phyloP scores from a whole-genome alignment of 2,888 invertebrate genomes.

The Synanthedon vespiformis region DNA sequence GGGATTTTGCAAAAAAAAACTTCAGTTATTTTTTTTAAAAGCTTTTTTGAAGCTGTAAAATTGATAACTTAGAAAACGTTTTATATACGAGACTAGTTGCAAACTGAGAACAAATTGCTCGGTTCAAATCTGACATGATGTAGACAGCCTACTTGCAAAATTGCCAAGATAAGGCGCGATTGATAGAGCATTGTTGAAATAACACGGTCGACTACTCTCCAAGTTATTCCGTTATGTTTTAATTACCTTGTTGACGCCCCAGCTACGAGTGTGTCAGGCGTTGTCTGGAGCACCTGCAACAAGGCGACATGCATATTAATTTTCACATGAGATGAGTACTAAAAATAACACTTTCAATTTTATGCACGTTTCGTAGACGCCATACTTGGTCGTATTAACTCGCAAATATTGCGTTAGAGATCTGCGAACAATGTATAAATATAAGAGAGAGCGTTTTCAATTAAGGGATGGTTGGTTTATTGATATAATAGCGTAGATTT shows the following conservation, averaged over 20 bases:
- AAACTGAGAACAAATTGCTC: background rate
- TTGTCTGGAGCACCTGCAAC: constrained; percentile 31
- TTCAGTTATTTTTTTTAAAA: too few species aligned
- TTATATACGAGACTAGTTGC: background rate
- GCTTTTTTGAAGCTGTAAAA: too few species aligned
- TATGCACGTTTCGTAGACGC: background rate
- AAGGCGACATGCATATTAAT: constrained; percentile 17
- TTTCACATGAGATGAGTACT: constrained; percentile 1
- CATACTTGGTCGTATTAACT: background rate
- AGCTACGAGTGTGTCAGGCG: constrained; percentile 6
- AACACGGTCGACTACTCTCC: constrained; percentile 14
- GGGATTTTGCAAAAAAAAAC: too few species aligned
- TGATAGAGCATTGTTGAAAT: constrained; percentile 14
- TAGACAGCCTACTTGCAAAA: constrained; percentile 2
- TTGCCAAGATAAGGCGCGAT: constrained; percentile 5
- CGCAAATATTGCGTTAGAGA: background rate
- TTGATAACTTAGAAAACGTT: background rate
- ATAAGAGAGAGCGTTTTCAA: constrained; percentile 16
- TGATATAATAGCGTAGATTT: constrained; percentile 37
- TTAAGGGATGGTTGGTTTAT: constrained; percentile 35
- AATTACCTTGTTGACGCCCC: constrained; percentile 38
- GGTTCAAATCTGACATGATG: background rate
- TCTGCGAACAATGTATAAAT: background rate
- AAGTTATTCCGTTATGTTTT: constrained; percentile 21
- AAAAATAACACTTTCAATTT: background rate